phyloP scores from a whole-genome alignment of 2,797 vertebrate genomes.

The Pteropus rufus region DNA sequence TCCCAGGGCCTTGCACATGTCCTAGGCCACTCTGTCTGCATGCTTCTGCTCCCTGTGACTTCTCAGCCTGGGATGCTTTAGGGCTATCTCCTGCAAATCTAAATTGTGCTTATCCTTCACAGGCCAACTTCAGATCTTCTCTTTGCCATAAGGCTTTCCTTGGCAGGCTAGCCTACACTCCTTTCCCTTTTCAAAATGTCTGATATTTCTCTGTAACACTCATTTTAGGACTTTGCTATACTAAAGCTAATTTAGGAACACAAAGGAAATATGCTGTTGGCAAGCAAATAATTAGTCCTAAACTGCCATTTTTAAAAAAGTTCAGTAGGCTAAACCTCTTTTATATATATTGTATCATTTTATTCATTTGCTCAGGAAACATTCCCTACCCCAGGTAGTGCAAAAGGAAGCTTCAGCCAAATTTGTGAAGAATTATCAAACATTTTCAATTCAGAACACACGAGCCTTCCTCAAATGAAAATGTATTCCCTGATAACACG shows the following conservation, averaged over 20 bases:
- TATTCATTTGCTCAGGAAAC: background rate
- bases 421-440: background rate
- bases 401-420: background rate
- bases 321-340: background rate
- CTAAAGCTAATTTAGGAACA: background rate
- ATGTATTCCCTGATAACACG: background rate
- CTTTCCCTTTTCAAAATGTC: background rate
- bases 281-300: background rate
- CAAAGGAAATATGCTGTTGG: background rate
- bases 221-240: background rate
- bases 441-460: constrained; percentile 17
- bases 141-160: background rate
- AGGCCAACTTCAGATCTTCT: background rate
- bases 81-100: background rate
- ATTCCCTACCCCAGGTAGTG: background rate
- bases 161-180: background rate
- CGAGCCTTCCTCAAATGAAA: background rate
- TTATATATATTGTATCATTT: background rate
- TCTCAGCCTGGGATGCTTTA: background rate
- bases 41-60: background rate
- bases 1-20: background rate
- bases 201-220: background rate
- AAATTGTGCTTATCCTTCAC: background rate
- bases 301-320: background rate
- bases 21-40: background rate